These are phyloP conservation scores for Polyploca ridens DNA, from an alignment of 2,888 invertebrate species.

Conservation along the genomic window DNA sequence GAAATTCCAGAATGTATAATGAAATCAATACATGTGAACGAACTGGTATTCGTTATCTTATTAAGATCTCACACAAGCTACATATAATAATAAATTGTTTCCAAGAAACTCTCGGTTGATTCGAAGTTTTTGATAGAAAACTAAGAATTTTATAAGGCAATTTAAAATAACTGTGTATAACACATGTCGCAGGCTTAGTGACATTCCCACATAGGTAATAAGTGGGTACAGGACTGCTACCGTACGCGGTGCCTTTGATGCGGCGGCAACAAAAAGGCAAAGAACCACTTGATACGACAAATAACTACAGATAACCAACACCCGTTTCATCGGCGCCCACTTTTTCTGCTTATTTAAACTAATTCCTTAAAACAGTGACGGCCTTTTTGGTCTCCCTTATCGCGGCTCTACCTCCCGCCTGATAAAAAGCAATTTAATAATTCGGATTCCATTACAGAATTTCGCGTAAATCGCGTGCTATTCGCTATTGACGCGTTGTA, in stretches of 20 bases:
- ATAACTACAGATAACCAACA: constrained; percentile 76
- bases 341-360: constrained; percentile 67
- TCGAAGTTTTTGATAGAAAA: constrained; percentile 37
- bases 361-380: constrained; percentile 58
- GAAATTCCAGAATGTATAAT: neutral
- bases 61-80: constrained; percentile 34
- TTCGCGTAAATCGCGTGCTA: constrained; percentile 57
- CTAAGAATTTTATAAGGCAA: constrained; percentile 60
- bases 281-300: constrained; percentile 80
- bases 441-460: constrained; percentile 38
- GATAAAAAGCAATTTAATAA: constrained; percentile 23
- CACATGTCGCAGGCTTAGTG: constrained; percentile 45
- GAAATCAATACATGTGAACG: constrained; percentile 23
- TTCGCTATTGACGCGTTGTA: constrained; percentile 59
- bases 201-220: constrained; percentile 60
- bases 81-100: constrained; percentile 52
- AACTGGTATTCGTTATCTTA: constrained; percentile 33
- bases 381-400: constrained; percentile 52
- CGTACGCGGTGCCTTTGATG: constrained; percentile 74
- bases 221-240: constrained; percentile 69
- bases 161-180: constrained; percentile 58
- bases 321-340: constrained; percentile 63
- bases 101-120: constrained; percentile 51
- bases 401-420: constrained; percentile 37
- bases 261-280: constrained; percentile 54